Base-by-base conservation (phyloP, 2,888 invertebrate species). In the Lapara coniferarum region DNA sequence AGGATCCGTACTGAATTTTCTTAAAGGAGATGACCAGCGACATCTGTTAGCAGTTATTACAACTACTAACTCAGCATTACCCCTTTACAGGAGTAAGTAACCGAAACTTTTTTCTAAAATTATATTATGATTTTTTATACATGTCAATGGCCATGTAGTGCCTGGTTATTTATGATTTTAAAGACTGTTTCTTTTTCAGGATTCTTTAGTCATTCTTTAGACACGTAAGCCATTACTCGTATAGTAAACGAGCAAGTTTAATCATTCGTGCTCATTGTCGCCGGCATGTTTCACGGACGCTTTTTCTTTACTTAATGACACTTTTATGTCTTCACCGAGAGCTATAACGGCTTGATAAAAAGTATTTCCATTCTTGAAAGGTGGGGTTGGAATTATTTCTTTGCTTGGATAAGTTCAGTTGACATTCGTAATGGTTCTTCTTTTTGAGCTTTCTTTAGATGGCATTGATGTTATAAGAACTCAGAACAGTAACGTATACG, bases 321-420 rank as follows among this genome's bases (percentile, higher is more conserved):
- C 63, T 63, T 63, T 63, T 63, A 63, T 63, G 63, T 63, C 63
- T 63, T 63, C 46, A 63, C 63, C 46, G 63, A 63, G 63, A 63
- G 63, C 63, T 63, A 63, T 63, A 63, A 63, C 46, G 63, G 63
- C 63, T 63, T 63, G 63, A 63, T 63, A 63, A 63, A 63, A 63
- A 63, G 63, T 59, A 59, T 59, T 59, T 59, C 49, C 63, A 49
- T 46, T 63, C 49, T 63, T 63, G 63, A 63, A 63, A 63, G 63
- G 63, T 63, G 63, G 63, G 63, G 63, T 63, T 63, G 44, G 63
- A 63, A 49, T 63, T 63, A 63, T 63, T 63, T 63, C 63, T 59
- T 59, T 44, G 59, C 59, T 49, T 46, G 16, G 63, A 19, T 49
- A 46, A 63, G 19, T 46, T 63, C 46, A 19, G 19, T 63, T 46